A percentile compares a stretch with the other conserved stretches of the same genome.
These are phyloP conservation scores for Tetrax tetrax DNA, from an alignment of 2,113 vertebrate genomes.

Conservation along the genomic window DNA sequence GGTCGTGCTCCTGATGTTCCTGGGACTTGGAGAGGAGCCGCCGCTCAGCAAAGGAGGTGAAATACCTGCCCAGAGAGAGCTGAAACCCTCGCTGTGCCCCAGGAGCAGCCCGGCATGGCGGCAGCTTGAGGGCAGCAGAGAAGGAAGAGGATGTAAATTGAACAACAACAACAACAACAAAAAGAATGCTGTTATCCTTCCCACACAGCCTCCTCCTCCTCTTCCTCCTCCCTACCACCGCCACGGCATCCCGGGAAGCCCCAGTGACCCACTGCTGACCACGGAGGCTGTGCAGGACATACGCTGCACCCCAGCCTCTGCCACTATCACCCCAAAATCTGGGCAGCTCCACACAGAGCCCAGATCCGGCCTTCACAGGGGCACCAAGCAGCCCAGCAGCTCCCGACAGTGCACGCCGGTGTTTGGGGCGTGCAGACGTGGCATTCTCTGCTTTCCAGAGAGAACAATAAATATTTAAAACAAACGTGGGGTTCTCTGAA, in stretches of 20 bases:
- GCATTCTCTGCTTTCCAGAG: slow-evolving; percentile 39
- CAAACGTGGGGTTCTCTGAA: slow-evolving; percentile 42
- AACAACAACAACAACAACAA: not conserved
- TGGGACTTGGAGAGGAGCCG: not conserved
- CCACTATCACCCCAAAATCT: not conserved
- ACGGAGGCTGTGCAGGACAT: fast-evolving
- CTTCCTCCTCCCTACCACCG: not conserved
- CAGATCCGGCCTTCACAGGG: not conserved
- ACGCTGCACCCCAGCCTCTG: not conserved
- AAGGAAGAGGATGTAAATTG: not conserved
- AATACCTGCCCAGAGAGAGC: not conserved
- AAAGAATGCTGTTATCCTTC: not conserved
- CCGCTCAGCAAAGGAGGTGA: not conserved
- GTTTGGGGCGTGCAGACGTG: not conserved
- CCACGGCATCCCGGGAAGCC: not conserved
- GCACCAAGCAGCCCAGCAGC: fast-evolving
- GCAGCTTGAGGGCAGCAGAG: not conserved
- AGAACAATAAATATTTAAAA: slow-evolving; percentile 23
- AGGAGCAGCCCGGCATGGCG: not conserved
- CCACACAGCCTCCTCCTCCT: not conserved
- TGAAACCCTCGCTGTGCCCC: not conserved
- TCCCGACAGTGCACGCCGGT: fast-evolving
- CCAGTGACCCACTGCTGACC: not conserved
- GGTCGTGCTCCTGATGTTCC: fast-evolving
- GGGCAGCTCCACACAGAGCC: not conserved